Conservation (phyloP, 2,888 invertebrate genomes). For the Chaetoderma sp. region DNA sequence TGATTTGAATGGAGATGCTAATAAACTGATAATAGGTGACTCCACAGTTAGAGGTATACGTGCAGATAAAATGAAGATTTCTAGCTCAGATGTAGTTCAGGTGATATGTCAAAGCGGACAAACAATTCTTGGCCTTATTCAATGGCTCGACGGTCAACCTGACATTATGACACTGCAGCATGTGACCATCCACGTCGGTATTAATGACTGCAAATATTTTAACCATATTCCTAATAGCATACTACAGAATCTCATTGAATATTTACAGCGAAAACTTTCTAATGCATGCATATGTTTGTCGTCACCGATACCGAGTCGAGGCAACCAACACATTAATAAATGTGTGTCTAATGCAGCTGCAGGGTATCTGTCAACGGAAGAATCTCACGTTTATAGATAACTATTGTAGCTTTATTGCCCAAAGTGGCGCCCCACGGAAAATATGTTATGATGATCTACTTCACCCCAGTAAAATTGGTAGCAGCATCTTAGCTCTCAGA, state of each 20-base stretch:
- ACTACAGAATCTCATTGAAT: not conserved
- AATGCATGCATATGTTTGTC: not conserved
- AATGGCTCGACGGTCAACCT: not conserved
- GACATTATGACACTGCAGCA: not conserved
- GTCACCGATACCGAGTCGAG: not conserved
- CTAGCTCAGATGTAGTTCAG: not conserved
- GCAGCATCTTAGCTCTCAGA: too few relatives aligned
- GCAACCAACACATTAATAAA: not conserved
- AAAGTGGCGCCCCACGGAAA: too few relatives aligned
- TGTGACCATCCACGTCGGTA: not conserved
- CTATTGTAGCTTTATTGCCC: too few relatives aligned
- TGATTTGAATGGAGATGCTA: not conserved
- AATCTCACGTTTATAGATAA: too few relatives aligned
- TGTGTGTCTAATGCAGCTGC: too few relatives aligned
- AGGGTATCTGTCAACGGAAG: too few relatives aligned
- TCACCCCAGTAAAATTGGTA: too few relatives aligned
- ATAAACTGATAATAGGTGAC: not conserved
- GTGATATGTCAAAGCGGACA: not conserved
- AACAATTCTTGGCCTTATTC: not conserved
- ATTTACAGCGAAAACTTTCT: not conserved
- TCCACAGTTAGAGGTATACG: conserved; percentile 1
- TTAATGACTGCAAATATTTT: not conserved
- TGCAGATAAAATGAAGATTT: not conserved
- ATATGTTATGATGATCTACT: too few relatives aligned
- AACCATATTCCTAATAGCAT: not conserved